Base-by-base conservation (phyloP, 2,888 invertebrate genomes). In the Salticus scenicus region DNA sequence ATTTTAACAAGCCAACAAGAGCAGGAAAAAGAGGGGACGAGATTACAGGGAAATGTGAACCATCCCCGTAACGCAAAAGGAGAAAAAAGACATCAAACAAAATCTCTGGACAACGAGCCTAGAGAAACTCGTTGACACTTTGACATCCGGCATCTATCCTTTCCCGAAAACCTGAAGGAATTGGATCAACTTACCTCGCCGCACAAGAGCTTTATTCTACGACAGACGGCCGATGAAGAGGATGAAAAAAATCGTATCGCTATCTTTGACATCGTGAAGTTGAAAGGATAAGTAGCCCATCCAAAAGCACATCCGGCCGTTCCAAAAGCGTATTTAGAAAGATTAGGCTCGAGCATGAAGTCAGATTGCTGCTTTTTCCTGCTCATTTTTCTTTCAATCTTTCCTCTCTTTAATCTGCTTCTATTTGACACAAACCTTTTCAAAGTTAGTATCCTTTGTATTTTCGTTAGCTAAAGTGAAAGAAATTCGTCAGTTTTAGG, bases 201-300 rank as follows among this genome's bases (percentile, higher is more conserved):
- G 63, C 64, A 71, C 64, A 75, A 64, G 71, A 41, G 69, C 74
- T 70, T 81, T 81, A 74, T 76, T 75, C 70, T 74, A 63, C 70
- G 67, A 37, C 47, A 74, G 74, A 57, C 80, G 74, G 73, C 72
- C 63, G 14, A 64, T 30, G 33, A 73, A 51, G 28, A 12, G 33
- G 27, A 51, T 57, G 24, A 41, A 72, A 67, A 63, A 63, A 57
- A 76, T 51, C 77, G 83, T 77, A 77, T 83, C 77, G 75, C 71
- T 70, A 82, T 76, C 75, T 75, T 76, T 82, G 82, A 82, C 69
- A 72, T 78, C 64, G 69, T 12, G 77, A 33, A 70, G 77, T 75
- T 75, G 76, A 83, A 83, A 83, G 83, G 82, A 75, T 66, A 76
- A 82, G 70, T 71, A 82, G 77, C 76, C 76, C 51, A 42, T 82